Evolutionary conservation across 1,140 invertebrate species (phyloP).

Genomic region (Platorchestia sp.): DNA sequence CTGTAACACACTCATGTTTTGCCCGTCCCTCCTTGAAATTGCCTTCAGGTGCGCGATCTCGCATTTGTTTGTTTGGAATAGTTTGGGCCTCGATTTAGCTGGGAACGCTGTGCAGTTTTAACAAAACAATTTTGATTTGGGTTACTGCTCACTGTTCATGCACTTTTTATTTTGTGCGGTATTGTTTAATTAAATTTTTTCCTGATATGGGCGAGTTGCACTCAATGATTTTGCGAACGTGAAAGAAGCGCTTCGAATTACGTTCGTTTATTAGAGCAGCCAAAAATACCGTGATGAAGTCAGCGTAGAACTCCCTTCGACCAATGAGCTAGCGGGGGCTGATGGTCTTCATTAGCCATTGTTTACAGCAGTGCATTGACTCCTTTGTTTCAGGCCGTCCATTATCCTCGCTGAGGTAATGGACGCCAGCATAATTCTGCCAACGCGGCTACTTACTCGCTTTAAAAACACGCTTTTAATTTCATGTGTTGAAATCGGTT

Average conservation of each 20-base stretch:
- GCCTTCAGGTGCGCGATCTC: background rate
- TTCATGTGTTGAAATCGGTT: background rate
- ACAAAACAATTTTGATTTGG: too few species aligned
- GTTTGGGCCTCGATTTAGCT: background rate
- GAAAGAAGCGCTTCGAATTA: background rate
- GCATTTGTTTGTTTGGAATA: background rate
- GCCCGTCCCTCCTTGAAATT: background rate
- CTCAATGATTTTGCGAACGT: background rate
- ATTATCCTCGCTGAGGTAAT: background rate
- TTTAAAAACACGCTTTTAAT: too few species aligned
- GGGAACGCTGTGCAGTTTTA: background rate
- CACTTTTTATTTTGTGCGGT: background rate
- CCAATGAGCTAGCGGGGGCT: background rate
- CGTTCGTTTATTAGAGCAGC: background rate
- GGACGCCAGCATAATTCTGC: background rate
- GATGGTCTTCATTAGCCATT: background rate
- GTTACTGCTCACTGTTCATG: too few species aligned
- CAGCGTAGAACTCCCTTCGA: background rate
- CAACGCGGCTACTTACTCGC: background rate
- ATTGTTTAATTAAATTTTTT: background rate
- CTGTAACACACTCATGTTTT: background rate
- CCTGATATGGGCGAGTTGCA: background rate
- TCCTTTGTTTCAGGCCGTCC: background rate
- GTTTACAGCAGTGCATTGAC: constrained; percentile 6
- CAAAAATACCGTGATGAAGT: background rate